These are phyloP conservation scores for Climacteris rufus DNA, from an alignment of 2,113 vertebrate species.

Conservation along the genomic window DNA sequence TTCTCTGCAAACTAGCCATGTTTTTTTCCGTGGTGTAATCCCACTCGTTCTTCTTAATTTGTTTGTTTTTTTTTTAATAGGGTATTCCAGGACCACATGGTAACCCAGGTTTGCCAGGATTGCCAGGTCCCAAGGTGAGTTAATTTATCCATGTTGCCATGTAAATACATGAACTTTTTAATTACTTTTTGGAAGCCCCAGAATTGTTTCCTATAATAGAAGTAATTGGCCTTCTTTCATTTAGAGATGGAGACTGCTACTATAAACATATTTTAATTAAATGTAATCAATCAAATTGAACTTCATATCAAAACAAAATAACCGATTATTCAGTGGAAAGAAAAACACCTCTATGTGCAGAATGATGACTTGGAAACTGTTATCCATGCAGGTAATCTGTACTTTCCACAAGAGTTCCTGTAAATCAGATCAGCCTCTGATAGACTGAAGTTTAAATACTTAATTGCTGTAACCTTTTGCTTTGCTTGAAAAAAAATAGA, in stretches of 20 bases:
- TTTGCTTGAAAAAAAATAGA: background rate
- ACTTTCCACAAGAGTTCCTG: background rate
- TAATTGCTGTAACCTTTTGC: background rate
- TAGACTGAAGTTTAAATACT: background rate
- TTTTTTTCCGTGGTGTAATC: background rate
- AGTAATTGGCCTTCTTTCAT: background rate
- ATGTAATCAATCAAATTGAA: background rate
- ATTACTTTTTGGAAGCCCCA: background rate
- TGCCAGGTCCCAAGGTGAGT: conserved; percentile 90
- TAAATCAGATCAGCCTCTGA: background rate
- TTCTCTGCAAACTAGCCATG: background rate
- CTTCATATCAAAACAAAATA: background rate
- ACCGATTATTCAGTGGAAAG: background rate
- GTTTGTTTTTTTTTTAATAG: conserved; percentile 61
- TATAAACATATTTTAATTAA: conserved; percentile 6
- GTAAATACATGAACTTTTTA: background rate
- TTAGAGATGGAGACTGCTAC: background rate
- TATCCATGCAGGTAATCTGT: background rate
- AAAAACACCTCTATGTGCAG: background rate
- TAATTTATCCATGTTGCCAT: background rate
- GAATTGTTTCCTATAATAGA: background rate
- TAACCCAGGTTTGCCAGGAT: conserved; percentile 88
- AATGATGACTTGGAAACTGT: background rate
- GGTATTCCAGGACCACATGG: conserved; percentile 89
- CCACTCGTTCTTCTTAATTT: background rate